A percentile compares a stretch with the other conserved stretches of the same genome.
phyloP scores from a whole-genome alignment of 2,888 invertebrate species.

The Sipha maydis region DNA sequence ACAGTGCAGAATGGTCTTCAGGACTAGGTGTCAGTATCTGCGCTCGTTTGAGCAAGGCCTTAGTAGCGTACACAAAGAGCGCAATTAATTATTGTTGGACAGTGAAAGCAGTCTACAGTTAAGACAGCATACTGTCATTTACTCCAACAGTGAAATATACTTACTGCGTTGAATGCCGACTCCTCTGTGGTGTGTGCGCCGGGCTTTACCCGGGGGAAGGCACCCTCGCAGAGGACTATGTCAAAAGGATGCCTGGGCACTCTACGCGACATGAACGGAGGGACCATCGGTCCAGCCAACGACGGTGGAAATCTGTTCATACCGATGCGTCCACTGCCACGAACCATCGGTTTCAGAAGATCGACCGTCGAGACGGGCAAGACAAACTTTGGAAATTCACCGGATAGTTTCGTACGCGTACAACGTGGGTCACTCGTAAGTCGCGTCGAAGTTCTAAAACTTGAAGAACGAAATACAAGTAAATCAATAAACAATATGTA shows the following conservation, averaged over 20 bases:
- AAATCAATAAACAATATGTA: not conserved
- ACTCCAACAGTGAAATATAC: conserved; percentile 78
- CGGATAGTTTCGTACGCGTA: not conserved
- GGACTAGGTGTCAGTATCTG: conserved; percentile 91
- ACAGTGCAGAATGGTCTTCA: conserved; percentile 89
- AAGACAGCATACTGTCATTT: not conserved
- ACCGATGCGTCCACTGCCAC: conserved; percentile 21
- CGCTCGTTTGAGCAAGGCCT: conserved; percentile 92
- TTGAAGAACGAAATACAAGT: no score
- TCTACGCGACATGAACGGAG: conserved; percentile 50
- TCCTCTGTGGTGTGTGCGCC: conserved; percentile 47
- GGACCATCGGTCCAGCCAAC: conserved; percentile 23
- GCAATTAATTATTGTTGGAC: not conserved
- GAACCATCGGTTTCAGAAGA: conserved; percentile 34
- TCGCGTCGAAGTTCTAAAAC: no score
- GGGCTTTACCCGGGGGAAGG: conserved; percentile 86
- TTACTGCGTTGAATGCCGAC: conserved; percentile 78
- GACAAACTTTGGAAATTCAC: not conserved
- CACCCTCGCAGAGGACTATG: conserved; percentile 85
- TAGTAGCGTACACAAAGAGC: not conserved
- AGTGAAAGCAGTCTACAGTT: not conserved
- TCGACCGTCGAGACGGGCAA: not conserved
- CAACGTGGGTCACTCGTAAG: no score
- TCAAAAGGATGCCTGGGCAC: conserved; percentile 85
- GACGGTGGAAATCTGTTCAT: conserved; percentile 55